These are phyloP conservation scores for Polyploca ridens DNA, from an alignment of 2,888 invertebrate genomes.

Conservation along the genomic window DNA sequence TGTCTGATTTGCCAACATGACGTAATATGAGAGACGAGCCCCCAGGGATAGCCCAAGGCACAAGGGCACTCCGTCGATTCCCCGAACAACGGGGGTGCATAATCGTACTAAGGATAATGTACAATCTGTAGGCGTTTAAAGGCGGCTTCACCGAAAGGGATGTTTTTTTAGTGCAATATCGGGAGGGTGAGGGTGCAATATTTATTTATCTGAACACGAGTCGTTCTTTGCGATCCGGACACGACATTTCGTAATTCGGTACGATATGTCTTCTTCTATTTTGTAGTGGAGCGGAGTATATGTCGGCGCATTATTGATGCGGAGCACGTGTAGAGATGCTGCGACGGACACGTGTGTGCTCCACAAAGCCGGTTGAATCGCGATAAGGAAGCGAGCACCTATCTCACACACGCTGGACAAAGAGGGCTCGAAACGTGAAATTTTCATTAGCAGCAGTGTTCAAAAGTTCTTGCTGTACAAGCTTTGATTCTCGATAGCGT, in stretches of 20 bases:
- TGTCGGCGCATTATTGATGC: constrained; percentile 71
- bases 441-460: constrained; percentile 80
- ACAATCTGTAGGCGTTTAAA: constrained; percentile 85
- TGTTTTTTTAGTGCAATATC: constrained; percentile 82
- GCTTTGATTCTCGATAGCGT: constrained; percentile 82
- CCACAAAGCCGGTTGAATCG: constrained; percentile 70
- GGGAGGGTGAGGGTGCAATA: constrained; percentile 84
- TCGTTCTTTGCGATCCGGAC: constrained; percentile 75
- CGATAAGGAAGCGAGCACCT: constrained; percentile 71
- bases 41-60: constrained; percentile 67
- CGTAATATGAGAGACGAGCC: constrained; percentile 82
- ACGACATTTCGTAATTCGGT: constrained; percentile 72
- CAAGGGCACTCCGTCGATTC: constrained; percentile 79
- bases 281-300: constrained; percentile 32
- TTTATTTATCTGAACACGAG: constrained; percentile 80
- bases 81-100: constrained; percentile 84
- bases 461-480: constrained; percentile 72
- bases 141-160: constrained; percentile 83
- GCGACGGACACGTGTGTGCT: constrained; percentile 62
- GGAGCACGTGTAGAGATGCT: constrained; percentile 65
- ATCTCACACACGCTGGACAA: constrained; percentile 70
- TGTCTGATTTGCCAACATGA: constrained; percentile 72
- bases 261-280: constrained; percentile 55
- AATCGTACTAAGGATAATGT: constrained; percentile 85
- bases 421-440: constrained; percentile 77